Conservation (phyloP, 37 sponge, comb jelly and placozoan genomes). For the Chondrilla cf. caribensis region DNA sequence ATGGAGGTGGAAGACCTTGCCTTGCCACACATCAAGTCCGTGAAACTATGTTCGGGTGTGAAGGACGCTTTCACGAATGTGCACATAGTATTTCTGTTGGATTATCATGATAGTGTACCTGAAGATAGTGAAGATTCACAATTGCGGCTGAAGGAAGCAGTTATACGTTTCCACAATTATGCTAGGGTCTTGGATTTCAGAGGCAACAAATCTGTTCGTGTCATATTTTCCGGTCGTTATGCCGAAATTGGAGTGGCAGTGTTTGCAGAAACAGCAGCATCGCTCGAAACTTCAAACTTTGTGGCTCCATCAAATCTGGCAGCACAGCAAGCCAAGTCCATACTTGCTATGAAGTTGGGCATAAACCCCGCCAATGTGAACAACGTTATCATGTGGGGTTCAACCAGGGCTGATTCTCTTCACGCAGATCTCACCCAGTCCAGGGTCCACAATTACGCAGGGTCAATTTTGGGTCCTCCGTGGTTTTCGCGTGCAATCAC, state of each 20-base stretch:
- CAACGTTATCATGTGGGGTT: conserved; percentile 37
- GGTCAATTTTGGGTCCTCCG: conserved; percentile 63
- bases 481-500: conserved; percentile 42
- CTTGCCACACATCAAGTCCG: conserved; percentile 33
- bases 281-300: conserved; percentile 11
- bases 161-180: conserved; percentile 34
- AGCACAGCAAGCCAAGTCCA: conserved; percentile 44
- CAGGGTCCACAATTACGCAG: conserved; percentile 23
- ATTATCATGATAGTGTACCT: not conserved
- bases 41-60: not conserved
- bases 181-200: conserved; percentile 48
- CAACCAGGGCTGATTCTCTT: not conserved
- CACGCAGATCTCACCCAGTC: not conserved
- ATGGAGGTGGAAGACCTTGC: conserved; percentile 79
- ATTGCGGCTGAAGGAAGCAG: not conserved
- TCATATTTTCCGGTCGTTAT: conserved; percentile 49
- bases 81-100: conserved; percentile 47
- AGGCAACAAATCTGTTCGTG: conserved; percentile 39
- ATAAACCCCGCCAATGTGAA: conserved; percentile 40
- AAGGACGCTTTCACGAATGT: conserved; percentile 54
- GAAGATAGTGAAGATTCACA: not conserved
- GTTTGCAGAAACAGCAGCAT: conserved; percentile 32
- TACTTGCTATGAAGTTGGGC: conserved; percentile 45
- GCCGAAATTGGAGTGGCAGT: conserved; percentile 45
- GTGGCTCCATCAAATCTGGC: conserved; percentile 39